Percentiles rank a stretch among this genome's conserved stretches.
Evolutionary conservation across 2,797 vertebrate species (phyloP).

Genomic region (Halcyon smyrnensis): DNA sequence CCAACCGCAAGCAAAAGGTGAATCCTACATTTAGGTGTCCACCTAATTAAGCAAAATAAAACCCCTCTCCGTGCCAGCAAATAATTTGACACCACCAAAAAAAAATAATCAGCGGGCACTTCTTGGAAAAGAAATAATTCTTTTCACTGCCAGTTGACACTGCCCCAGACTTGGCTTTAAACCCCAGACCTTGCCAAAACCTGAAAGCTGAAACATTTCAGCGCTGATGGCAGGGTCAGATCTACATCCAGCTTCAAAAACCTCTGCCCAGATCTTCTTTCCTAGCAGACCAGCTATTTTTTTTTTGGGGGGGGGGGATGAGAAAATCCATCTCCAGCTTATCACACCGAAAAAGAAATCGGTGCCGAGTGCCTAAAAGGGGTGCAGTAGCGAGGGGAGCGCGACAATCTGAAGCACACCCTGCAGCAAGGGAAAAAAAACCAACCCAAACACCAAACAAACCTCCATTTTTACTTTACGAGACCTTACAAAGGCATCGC

Average conservation of each 20-base stretch:
- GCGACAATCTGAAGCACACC: accelerated
- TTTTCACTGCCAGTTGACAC: not conserved
- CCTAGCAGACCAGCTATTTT: not conserved
- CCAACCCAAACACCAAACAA: no score
- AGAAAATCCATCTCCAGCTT: not conserved
- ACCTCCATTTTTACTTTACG: accelerated
- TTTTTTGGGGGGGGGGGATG: not conserved
- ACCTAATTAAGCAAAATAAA: not conserved
- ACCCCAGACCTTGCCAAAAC: not conserved
- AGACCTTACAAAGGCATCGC: not conserved
- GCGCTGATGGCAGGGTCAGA: not conserved
- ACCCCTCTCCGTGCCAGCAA: not conserved
- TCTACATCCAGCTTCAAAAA: not conserved
- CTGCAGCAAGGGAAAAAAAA: accelerated
- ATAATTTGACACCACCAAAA: not conserved
- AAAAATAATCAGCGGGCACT: not conserved
- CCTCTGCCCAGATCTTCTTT: not conserved
- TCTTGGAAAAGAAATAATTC: not conserved
- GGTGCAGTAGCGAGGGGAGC: accelerated
- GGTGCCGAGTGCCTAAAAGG: not conserved
- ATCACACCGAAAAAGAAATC: not conserved
- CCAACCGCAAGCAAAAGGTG: not conserved
- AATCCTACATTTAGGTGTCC: not conserved
- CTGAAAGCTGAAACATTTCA: conserved; percentile 32
- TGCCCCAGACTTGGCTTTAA: not conserved